phyloP scores from a whole-genome alignment of 2,113 vertebrate species.

The Alosa alosa region DNA sequence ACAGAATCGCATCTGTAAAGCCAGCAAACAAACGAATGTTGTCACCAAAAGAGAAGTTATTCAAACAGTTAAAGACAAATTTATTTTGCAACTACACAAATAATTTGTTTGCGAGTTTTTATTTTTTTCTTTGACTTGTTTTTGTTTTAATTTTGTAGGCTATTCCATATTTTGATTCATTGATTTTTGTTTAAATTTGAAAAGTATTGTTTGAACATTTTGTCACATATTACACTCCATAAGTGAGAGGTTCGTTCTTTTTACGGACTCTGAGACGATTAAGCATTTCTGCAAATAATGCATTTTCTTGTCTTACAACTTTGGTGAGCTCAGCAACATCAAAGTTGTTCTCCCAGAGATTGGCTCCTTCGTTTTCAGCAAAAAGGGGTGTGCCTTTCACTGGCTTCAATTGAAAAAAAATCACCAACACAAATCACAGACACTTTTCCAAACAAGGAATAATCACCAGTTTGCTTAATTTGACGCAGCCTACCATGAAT shows the following conservation, averaged over 20 bases:
- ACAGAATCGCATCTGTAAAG: too few species aligned
- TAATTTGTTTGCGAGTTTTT: too few species aligned
- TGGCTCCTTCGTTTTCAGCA: slow-evolving; percentile 14
- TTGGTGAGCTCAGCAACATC: slow-evolving; percentile 18
- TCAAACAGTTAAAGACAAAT: too few species aligned
- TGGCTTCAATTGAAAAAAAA: slow-evolving; percentile 29
- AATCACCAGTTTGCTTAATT: slow-evolving; percentile 21
- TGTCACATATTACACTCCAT: too few species aligned
- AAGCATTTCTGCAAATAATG: slow-evolving; percentile 30
- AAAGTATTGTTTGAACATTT: too few species aligned
- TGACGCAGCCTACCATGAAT: slow-evolving; percentile 21
- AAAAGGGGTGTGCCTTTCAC: slow-evolving; percentile 20
- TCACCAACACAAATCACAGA: slow-evolving; percentile 20
- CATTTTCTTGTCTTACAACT: slow-evolving; percentile 31
- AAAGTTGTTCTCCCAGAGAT: slow-evolving; percentile 31
- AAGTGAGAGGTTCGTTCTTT: slow-evolving; percentile 11
- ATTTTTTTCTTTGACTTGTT: too few species aligned
- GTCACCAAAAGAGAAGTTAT: too few species aligned
- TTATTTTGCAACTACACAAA: too few species aligned
- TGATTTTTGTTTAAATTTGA: too few species aligned
- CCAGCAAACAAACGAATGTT: too few species aligned
- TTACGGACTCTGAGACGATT: slow-evolving; percentile 25
- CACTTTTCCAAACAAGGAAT: slow-evolving; percentile 26
- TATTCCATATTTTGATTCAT: too few species aligned
- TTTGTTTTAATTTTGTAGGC: too few species aligned